Conservation (phyloP, 1,140 invertebrate genomes). For the Cyphomyrmex costatus region DNA sequence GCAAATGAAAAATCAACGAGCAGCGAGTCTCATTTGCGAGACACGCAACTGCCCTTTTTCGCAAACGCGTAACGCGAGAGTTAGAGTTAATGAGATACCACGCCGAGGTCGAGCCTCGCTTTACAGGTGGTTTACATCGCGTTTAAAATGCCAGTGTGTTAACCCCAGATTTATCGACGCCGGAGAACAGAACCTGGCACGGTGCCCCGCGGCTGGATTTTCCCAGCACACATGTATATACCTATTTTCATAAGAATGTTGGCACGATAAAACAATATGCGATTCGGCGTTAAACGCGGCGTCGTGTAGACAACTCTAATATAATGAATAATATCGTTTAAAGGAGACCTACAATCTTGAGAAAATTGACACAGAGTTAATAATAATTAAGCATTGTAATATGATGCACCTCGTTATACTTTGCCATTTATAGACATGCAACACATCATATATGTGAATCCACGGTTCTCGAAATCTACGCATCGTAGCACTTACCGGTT, state of each 20-base stretch:
- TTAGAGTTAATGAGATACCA: constrained; percentile 60
- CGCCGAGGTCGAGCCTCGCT: constrained; percentile 39
- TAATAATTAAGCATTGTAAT: neutral
- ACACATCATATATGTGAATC: neutral
- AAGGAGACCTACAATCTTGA: neutral
- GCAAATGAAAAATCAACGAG: constrained; percentile 54
- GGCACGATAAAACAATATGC: constrained; percentile 67
- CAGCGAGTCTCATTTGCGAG: constrained; percentile 43
- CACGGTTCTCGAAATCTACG: constrained; percentile 36
- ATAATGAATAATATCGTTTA: constrained; percentile 7
- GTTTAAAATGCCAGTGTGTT: constrained; percentile 68
- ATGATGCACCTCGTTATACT: neutral
- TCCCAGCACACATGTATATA: constrained; percentile 1
- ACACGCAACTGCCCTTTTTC: constrained; percentile 44
- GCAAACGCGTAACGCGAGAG: constrained; percentile 15
- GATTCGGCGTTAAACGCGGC: constrained; percentile 47
- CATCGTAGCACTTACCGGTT: constrained; percentile 47
- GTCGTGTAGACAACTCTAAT: constrained; percentile 10
- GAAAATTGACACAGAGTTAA: constrained; percentile 1
- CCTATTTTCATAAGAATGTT: constrained; percentile 30
- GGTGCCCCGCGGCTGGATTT: constrained; percentile 63
- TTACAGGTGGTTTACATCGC: constrained; percentile 75
- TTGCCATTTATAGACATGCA: neutral
- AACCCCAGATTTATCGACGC: constrained; percentile 68
- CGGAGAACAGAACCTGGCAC: constrained; percentile 65